Percentiles rank a stretch among this genome's conserved stretches.
Evolutionary conservation across 2,113 vertebrate genomes (phyloP).

Genomic region (Rhombomys opimus): DNA sequence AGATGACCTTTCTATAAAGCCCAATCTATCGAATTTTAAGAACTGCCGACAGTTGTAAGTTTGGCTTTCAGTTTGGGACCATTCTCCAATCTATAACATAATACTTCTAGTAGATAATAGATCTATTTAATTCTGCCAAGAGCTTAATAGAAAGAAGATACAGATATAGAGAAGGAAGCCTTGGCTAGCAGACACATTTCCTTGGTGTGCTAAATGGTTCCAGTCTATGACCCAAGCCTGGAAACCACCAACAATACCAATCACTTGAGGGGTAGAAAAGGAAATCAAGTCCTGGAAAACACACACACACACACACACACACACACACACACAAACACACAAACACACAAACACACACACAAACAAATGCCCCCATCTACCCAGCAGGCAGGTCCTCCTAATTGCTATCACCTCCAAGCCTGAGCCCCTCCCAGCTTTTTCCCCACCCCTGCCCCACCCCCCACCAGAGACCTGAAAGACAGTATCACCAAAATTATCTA

Average conservation of each 20-base stretch:
- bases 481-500: not conserved
- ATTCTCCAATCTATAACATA: not conserved
- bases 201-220: not conserved
- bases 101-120: not conserved
- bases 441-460: too few relatives aligned
- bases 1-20: not conserved
- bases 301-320: not conserved
- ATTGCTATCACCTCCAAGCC: not conserved
- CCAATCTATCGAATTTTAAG: not conserved
- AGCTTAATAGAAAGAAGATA: not conserved
- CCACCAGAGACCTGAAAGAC: too few relatives aligned
- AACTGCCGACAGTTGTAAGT: not conserved
- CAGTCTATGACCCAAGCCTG: not conserved
- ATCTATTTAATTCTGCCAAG: not conserved
- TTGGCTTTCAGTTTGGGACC: not conserved
- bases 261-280: fast-evolving
- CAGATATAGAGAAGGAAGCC: not conserved
- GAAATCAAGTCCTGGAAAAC: not conserved
- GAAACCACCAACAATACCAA: fast-evolving
- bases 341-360: not conserved
- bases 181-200: not conserved
- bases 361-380: not conserved
- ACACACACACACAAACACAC: not conserved
- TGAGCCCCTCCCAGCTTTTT: not conserved
- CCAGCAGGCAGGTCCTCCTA: not conserved